Conservation (phyloP, 2,113 vertebrate species). For the Pomatorhinus ruficollis region DNA sequence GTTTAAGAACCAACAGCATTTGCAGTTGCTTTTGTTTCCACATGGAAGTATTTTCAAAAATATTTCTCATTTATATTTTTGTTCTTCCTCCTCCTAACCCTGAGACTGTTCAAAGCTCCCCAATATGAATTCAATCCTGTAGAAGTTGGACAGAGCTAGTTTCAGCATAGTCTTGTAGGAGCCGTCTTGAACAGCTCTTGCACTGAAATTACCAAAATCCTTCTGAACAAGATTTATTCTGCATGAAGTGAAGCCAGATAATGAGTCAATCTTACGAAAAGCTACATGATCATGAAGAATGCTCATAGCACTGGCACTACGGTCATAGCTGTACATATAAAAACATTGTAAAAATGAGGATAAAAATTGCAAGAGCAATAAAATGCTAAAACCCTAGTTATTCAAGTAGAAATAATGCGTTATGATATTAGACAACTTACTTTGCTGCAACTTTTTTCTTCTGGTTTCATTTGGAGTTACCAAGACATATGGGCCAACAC, state of each 20-base stretch:
- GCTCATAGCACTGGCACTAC: background rate
- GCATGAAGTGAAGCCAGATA: background rate
- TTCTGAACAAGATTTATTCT: background rate
- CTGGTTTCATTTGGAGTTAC: constrained; percentile 76
- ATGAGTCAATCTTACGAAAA: background rate
- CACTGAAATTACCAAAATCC: background rate
- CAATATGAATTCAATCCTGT: background rate
- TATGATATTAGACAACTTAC: constrained; percentile 66
- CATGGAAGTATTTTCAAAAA: background rate
- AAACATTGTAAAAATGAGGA: background rate
- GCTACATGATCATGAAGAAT: background rate
- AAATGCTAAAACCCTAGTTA: background rate
- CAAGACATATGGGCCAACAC: constrained; percentile 66
- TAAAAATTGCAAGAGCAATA: background rate
- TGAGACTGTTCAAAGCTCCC: background rate
- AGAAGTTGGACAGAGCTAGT: background rate
- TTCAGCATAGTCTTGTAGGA: background rate
- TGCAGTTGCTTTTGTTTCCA: background rate
- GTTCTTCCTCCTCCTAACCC: background rate
- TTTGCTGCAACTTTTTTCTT: constrained; percentile 66
- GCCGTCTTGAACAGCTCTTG: background rate
- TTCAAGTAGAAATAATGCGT: background rate
- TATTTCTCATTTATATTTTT: background rate
- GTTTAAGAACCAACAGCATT: background rate
- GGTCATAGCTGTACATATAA: background rate